These are phyloP conservation scores for Apotomis capreana DNA, from an alignment of 2,888 invertebrate species.

Conservation along the genomic window DNA sequence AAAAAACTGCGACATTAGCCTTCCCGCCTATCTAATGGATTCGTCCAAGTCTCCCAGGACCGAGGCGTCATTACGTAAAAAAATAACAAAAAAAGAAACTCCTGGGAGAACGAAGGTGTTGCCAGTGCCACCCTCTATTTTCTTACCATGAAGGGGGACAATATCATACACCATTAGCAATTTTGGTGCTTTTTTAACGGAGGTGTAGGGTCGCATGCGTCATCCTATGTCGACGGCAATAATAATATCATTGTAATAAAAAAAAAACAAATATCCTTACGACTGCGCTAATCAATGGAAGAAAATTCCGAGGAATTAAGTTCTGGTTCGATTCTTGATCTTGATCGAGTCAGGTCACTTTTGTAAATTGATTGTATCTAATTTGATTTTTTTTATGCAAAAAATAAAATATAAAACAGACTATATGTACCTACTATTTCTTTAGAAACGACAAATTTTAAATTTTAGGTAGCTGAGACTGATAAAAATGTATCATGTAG, in stretches of 20 bases:
- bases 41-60: conserved; percentile 81
- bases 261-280: not conserved
- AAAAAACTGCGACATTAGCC: conserved; percentile 77
- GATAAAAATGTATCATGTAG: too few relatives aligned
- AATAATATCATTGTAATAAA: conserved; percentile 24
- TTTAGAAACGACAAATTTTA: too few relatives aligned
- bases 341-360: too few relatives aligned
- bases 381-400: too few relatives aligned
- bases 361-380: too few relatives aligned
- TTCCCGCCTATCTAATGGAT: conserved; percentile 82
- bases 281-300: not conserved
- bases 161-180: conserved; percentile 85
- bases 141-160: conserved; percentile 82
- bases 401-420: too few relatives aligned
- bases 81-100: conserved; percentile 68
- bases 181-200: conserved; percentile 83
- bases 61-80: conserved; percentile 79
- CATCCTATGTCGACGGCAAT: conserved; percentile 15
- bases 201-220: conserved; percentile 47
- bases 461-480: too few relatives aligned
- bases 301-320: too few relatives aligned
- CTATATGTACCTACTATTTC: too few relatives aligned
- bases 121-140: conserved; percentile 79
- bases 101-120: conserved; percentile 80
- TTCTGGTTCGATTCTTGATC: too few relatives aligned